These are phyloP conservation scores for Microctonus hyperodae DNA, from an alignment of 2,888 invertebrate genomes.

Conservation along the genomic window DNA sequence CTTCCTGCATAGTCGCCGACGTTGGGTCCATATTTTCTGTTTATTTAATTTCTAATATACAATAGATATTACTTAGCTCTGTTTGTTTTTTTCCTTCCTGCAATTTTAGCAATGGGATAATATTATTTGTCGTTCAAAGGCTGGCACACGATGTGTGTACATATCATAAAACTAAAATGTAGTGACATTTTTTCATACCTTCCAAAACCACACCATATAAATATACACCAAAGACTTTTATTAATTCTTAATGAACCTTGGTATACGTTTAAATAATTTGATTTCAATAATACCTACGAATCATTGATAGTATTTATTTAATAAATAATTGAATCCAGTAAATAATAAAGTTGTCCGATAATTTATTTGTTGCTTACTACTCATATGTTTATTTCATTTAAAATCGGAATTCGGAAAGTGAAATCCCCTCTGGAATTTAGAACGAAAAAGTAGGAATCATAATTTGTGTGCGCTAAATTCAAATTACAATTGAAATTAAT, in stretches of 20 bases:
- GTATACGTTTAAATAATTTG: not conserved
- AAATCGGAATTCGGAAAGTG: not conserved
- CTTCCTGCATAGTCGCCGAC: slow-evolving; percentile 60
- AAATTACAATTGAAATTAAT: no score
- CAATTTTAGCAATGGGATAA: no score
- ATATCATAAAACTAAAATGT: no score
- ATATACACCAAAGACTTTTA: not conserved
- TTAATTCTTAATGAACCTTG: not conserved
- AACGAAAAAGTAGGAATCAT: not conserved
- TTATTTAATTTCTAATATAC: not conserved
- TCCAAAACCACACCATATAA: no score
- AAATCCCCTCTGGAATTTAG: not conserved
- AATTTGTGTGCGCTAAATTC: no score
- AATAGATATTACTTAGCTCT: no score
- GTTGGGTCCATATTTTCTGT: slow-evolving; percentile 19
- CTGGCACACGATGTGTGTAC: no score
- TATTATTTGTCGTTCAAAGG: no score
- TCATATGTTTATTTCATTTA: not conserved
- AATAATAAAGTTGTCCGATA: not conserved
- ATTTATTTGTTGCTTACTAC: not conserved
- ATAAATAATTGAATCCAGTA: not conserved
- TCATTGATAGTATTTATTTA: not conserved
- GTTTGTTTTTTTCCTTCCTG: not conserved
- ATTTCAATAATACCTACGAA: not conserved
- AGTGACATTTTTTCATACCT: no score